Evolutionary conservation across 2,888 invertebrate genomes (phyloP).

Genomic region (Himalopsyche japonica): DNA sequence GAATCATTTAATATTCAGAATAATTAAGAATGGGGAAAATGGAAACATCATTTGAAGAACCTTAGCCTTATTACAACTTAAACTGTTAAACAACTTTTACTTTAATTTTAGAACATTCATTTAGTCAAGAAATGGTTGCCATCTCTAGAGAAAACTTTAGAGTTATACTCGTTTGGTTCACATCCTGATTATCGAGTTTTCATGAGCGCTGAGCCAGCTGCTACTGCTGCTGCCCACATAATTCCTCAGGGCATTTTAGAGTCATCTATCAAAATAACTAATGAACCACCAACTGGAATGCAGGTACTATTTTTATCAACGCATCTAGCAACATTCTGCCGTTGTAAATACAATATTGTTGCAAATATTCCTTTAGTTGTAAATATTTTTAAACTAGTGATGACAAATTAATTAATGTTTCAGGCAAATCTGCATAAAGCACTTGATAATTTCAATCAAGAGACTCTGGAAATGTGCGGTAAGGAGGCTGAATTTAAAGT

Average conservation of each 20-base stretch:
- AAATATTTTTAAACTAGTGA: no score
- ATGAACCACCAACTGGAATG: slow-evolving; percentile 97
- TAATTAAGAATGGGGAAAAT: background rate
- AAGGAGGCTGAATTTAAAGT: slow-evolving; percentile 96
- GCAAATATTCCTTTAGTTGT: no score
- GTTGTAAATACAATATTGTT: no score
- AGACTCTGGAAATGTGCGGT: slow-evolving; percentile 92
- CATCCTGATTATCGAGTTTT: slow-evolving; percentile 84
- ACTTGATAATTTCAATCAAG: slow-evolving; percentile 91
- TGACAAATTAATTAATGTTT: background rate
- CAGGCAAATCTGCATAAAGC: slow-evolving; percentile 94
- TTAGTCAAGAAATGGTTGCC: slow-evolving; percentile 94
- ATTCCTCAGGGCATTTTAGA: slow-evolving; percentile 96
- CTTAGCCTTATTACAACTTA: no score
- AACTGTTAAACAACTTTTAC: no score
- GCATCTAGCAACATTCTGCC: background rate
- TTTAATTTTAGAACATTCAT: slow-evolving; percentile 82
- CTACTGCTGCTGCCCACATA: slow-evolving; percentile 83
- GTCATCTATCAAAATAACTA: slow-evolving; percentile 95
- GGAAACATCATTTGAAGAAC: background rate
- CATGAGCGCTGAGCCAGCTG: slow-evolving; percentile 93
- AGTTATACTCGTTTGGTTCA: slow-evolving; percentile 79
- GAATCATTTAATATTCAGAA: no score
- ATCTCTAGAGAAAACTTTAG: slow-evolving; percentile 87
- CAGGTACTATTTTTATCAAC: slow-evolving; percentile 48